Evolutionary conservation across 2,888 invertebrate genomes (phyloP), one percentile per base, ranked within the genome.

Genomic region (Pimpla rufipes): DNA sequence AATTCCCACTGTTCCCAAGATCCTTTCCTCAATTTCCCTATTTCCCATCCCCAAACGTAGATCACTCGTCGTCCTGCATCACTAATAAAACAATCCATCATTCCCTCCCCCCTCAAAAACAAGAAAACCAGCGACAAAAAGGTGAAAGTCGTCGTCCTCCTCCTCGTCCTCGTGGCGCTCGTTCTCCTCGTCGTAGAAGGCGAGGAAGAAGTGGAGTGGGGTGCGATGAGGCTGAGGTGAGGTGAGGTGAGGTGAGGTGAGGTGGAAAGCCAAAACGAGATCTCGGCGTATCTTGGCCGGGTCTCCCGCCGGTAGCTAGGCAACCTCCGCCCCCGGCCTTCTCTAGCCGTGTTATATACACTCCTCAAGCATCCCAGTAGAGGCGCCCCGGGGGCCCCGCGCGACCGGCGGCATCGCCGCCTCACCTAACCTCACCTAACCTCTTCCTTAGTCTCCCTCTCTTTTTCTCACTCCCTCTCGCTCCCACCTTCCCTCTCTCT

Each of bases 261-360:
- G 62, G 37, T 37, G 37, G 35, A 62, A 62, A 62, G 62, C 62
- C 40, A 62, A 62, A 62, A 62, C 62, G 62, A 91, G 89, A 90
- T 91, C 91, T 91, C 90, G 85, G 89, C 91, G 91, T 91, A 93
- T 93, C 93, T 93, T 93, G 93, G 93, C 93, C 93, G 93, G 93
- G 93, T 92, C 93, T 92, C 93, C 92, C 92, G 90, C 88, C 90
- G 91, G 93, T 93, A 93, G 93, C 93, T 93, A 92, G 93, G 93
- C 93, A 93, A 93, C 93, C 92, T 90, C 88, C 80, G 82, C 79
- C 84, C 83, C 85, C 29, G 29, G 29, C 29, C 83, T 83, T 87
- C 81, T 86, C 79, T 86, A 73, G 70, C 86, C 85, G 85, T 42
- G 42, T 76, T 74, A 77, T 73, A 83, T 62, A 77, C 73, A 74